Conservation (phyloP, 1,140 invertebrate genomes). For the Drosophila asahinai region DNA sequence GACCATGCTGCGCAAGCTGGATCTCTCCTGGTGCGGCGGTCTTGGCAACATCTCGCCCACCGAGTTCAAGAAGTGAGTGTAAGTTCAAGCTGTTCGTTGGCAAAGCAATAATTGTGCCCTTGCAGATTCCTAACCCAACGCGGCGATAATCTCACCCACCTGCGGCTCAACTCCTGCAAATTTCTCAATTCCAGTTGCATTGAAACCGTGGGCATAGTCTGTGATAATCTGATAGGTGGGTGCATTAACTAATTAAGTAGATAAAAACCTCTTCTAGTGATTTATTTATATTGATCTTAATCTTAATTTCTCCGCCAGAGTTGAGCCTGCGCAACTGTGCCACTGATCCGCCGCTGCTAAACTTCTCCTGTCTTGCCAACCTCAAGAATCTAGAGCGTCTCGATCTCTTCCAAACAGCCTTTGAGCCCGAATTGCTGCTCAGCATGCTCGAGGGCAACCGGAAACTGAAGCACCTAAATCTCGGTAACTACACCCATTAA, state of each 20-base stretch:
- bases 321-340: constrained; percentile 87
- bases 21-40: constrained; percentile 95
- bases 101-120: no score
- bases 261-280: not conserved
- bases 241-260: no score
- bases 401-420: constrained; percentile 91
- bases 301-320: constrained; percentile 85
- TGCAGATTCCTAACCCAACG: constrained; percentile 89
- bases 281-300: not conserved
- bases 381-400: constrained; percentile 89
- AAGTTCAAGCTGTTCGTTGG: no score
- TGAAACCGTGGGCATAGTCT: constrained; percentile 87
- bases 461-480: constrained; percentile 90
- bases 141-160: constrained; percentile 89
- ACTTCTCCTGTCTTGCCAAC: constrained; percentile 88
- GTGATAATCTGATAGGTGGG: constrained; percentile 90
- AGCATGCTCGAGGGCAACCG: constrained; percentile 89
- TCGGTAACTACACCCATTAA: constrained; percentile 85
- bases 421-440: constrained; percentile 88
- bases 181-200: constrained; percentile 90
- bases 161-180: constrained; percentile 91
- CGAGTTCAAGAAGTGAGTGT: constrained; percentile 77
- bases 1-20: constrained; percentile 90
- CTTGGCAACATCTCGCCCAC: constrained; percentile 86
- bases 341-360: constrained; percentile 86